Conservation (phyloP, 1,140 invertebrate genomes). For the Anthonomus grandis region DNA sequence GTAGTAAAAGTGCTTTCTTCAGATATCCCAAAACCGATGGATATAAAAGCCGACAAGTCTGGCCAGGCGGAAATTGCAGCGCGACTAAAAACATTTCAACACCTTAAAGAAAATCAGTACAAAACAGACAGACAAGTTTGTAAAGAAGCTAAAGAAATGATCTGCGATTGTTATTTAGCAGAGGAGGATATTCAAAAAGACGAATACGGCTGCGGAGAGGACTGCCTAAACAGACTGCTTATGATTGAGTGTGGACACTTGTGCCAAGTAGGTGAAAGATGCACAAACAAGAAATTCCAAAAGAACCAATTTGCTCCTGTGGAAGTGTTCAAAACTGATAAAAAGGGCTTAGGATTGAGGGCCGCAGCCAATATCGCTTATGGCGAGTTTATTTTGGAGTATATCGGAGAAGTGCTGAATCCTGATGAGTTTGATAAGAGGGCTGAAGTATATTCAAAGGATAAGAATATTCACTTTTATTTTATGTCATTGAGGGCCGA, state of each 20-base stretch:
- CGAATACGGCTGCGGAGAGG: constrained; percentile 87
- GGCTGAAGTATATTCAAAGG: constrained; percentile 86
- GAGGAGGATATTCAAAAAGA: constrained; percentile 82
- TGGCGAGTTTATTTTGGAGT: constrained; percentile 96
- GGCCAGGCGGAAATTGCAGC: constrained; percentile 61
- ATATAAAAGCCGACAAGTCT: constrained; percentile 63
- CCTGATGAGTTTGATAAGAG: constrained; percentile 84
- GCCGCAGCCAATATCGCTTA: constrained; percentile 68
- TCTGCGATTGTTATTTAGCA: constrained; percentile 91
- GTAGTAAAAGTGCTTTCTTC: not conserved
- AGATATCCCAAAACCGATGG: constrained; percentile 15
- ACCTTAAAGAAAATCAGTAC: constrained; percentile 83
- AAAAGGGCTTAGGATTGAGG: constrained; percentile 92
- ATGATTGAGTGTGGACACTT: constrained; percentile 96
- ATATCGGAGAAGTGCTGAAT: constrained; percentile 95
- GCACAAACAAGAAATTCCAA: constrained; percentile 94
- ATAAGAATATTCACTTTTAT: constrained; percentile 93
- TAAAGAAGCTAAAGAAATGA: constrained; percentile 89
- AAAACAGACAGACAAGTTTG: constrained; percentile 73
- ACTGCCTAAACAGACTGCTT: constrained; percentile 93
- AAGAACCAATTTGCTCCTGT: constrained; percentile 79
- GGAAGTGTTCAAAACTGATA: constrained; percentile 86
- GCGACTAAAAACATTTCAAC: constrained; percentile 73
- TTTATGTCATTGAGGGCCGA: constrained; percentile 96
- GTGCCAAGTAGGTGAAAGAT: constrained; percentile 82